phyloP scores from a whole-genome alignment of 2,113 vertebrate genomes.

The Sapayoa aenigma region DNA sequence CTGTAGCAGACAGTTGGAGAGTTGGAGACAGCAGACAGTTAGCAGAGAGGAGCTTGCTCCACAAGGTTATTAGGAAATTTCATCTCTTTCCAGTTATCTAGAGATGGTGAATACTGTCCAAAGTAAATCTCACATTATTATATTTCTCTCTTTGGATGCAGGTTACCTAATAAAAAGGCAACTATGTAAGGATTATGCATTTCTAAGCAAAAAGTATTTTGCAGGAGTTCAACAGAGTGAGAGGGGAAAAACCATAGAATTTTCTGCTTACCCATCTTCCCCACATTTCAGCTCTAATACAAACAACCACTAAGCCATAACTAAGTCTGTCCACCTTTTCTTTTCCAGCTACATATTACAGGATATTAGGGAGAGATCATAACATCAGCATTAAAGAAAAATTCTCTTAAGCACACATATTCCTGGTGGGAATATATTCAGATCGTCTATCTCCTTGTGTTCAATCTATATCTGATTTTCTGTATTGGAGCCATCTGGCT shows the following conservation, averaged over 20 bases:
- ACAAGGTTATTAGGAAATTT: neutral
- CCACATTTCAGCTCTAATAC: neutral
- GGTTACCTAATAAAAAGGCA: neutral
- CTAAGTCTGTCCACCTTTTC: neutral
- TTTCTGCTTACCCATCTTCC: neutral
- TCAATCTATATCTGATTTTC: neutral
- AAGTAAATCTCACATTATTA: fast-evolving
- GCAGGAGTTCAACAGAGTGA: fast-evolving
- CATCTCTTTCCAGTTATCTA: neutral
- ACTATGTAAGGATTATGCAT: neutral
- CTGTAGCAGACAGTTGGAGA: no score
- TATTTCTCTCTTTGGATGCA: fast-evolving
- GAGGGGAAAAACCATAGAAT: neutral
- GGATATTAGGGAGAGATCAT: neutral
- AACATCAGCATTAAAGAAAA: neutral
- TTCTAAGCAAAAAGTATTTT: neutral
- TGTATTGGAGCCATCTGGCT: neutral
- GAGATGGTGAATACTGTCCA: neutral
- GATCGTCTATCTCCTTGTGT: neutral
- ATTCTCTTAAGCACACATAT: neutral
- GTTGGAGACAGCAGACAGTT: no score
- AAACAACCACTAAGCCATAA: neutral
- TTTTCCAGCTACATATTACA: neutral
- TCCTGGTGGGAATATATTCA: neutral
- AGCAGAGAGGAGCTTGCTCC: neutral